Conservation (phyloP, 2,113 vertebrate genomes). For the Sander vitreus region DNA sequence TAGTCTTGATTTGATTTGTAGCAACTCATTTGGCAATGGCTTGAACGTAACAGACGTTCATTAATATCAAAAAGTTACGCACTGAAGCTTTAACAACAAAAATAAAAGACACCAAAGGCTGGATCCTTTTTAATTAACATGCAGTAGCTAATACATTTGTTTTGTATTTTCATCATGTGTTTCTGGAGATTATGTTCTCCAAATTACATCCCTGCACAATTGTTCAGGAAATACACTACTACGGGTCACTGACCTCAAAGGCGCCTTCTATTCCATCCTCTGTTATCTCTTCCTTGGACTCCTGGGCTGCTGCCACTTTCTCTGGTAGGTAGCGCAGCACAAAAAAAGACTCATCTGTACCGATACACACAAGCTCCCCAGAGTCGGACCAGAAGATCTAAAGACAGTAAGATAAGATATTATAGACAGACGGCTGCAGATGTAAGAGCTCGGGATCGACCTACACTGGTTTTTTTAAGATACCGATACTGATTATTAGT, state of each 20-base stretch:
- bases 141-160: neutral
- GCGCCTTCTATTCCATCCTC: conserved; percentile 96
- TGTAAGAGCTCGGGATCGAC: neutral
- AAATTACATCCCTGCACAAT: neutral
- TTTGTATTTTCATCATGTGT: neutral
- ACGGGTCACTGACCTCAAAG: conserved; percentile 85
- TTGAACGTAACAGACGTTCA: too few relatives aligned
- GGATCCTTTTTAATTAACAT: too few relatives aligned
- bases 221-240: neutral
- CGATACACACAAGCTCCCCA: conserved; percentile 94
- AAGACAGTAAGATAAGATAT: neutral
- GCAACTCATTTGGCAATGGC: too few relatives aligned
- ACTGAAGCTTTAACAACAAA: too few relatives aligned
- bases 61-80: too few relatives aligned
- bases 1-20: too few relatives aligned
- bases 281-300: conserved; percentile 91
- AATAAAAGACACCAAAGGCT: neutral
- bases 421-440: neutral
- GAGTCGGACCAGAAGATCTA: conserved; percentile 98
- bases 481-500: too few relatives aligned
- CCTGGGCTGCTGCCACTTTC: conserved; percentile 90
- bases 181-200: neutral
- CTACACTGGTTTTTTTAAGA: too few relatives aligned
- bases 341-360: conserved; percentile 95
- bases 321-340: conserved; percentile 93